Conservation (phyloP, 2,888 invertebrate genomes). For the Cataglyphis albicans region DNA sequence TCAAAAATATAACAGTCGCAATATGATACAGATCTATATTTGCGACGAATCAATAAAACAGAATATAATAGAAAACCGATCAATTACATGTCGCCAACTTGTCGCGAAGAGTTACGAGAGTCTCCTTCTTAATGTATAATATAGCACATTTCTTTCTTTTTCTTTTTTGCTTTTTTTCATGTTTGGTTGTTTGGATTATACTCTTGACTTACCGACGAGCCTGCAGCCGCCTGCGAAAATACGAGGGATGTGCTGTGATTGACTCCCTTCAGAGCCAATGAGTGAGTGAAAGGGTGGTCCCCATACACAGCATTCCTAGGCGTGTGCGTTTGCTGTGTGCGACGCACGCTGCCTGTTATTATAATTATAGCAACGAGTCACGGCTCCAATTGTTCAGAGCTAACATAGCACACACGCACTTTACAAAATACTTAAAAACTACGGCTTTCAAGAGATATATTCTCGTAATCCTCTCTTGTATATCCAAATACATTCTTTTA, state of each 20-base stretch:
- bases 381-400: conserved; percentile 82
- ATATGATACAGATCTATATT: conserved; percentile 65
- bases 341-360: conserved; percentile 85
- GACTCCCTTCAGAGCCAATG: conserved; percentile 84
- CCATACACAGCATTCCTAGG: conserved; percentile 84
- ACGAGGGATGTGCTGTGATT: conserved; percentile 84
- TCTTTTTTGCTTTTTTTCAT: conserved; percentile 75
- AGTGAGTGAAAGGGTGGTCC: conserved; percentile 83
- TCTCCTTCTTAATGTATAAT: conserved; percentile 72
- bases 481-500: conserved; percentile 69
- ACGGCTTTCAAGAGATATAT: conserved; percentile 68
- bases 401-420: conserved; percentile 81
- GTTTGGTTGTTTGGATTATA: conserved; percentile 81
- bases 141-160: conserved; percentile 72
- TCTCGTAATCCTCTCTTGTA: conserved; percentile 68
- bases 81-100: conserved; percentile 70
- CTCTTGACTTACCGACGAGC: conserved; percentile 84
- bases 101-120: conserved; percentile 71
- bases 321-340: conserved; percentile 84
- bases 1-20: conserved; percentile 66
- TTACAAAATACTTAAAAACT: conserved; percentile 75
- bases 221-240: conserved; percentile 82
- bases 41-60: conserved; percentile 67
- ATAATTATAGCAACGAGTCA: conserved; percentile 84
- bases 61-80: conserved; percentile 71